Percentiles rank a stretch among this genome's conserved stretches.
phyloP scores from a whole-genome alignment of 35 echinoderm and acorn worm species.

The Diadema setosum region DNA sequence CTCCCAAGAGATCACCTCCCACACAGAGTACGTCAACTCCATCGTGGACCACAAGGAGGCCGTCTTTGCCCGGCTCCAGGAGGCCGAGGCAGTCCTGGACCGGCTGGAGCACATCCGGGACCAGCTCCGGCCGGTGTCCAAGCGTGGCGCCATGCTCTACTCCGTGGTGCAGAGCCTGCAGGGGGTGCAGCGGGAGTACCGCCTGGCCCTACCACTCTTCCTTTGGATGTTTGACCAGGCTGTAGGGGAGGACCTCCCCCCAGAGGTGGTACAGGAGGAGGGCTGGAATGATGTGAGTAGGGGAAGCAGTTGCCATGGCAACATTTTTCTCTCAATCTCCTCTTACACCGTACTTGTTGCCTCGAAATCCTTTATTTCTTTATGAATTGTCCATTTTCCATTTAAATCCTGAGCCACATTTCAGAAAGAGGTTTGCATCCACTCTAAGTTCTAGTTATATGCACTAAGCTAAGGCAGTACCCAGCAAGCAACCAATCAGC shows the following conservation, averaged over 20 bases:
- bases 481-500: too few species aligned
- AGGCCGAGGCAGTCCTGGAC: conserved; percentile 52
- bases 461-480: too few species aligned
- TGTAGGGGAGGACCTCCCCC: conserved; percentile 71
- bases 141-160: conserved; percentile 89
- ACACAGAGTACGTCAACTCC: conserved; percentile 85
- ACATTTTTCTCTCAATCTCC: too few species aligned
- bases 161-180: conserved; percentile 66
- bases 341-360: too few species aligned
- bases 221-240: conserved; percentile 87
- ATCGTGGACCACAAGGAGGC: conserved; percentile 93
- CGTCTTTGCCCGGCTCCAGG: conserved; percentile 64
- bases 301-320: too few species aligned
- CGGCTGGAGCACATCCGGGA: conserved; percentile 66
- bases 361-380: too few species aligned
- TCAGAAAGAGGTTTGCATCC: too few species aligned
- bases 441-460: too few species aligned
- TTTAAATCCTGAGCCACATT: too few species aligned
- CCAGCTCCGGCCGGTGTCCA: conserved; percentile 76
- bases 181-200: conserved; percentile 83
- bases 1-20: conserved; percentile 78
- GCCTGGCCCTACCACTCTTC: conserved; percentile 85
- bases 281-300: background rate
- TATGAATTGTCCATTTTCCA: too few species aligned
- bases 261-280: background rate